Base-by-base conservation (phyloP, 1,140 invertebrate genomes). In the Andricus grossulariae region DNA sequence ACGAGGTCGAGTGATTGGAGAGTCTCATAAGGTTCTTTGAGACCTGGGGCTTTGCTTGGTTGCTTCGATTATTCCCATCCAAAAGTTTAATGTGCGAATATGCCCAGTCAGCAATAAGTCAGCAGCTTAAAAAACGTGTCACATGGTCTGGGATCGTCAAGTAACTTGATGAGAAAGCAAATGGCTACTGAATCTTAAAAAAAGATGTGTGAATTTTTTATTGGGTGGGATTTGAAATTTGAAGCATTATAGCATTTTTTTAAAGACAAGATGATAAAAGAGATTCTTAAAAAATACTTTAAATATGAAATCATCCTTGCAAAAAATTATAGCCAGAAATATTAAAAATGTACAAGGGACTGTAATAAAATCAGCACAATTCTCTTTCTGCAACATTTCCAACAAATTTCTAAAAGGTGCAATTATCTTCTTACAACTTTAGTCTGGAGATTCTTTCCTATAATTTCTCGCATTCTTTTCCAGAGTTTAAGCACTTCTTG, bases 1-100 rank as follows among this genome's bases (percentile, higher is more conserved):
- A 89, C 84, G 87, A 88, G 87, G 85, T 79, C 85, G 86, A 89
- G 83, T 77, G 85, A 88, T 89, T 87, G 85, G 86, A 80, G 83
- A 88, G 81, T 83, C 82, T 78, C 82, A 84, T 84, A 32, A 66
- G 21, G 57, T 66, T 66, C 57, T 32, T 32, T 66, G 16, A 54
- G 18, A 54, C 52, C 57, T 25, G 25, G 25, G 25, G 25, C 18
- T 15, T 50, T 50, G 11, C 49, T 50, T 45, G 49, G 13, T n/a
- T 25, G 18, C 49, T 49, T 70, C 32, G 32, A 71, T 71, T 16
- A 18, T 71, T 71, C n/a, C 18, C 49, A 21, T 16, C 16, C 18
- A 50, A 71, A 50, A 50, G 39, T 50, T 71, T 19, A 50, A n/a
- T 50, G 39, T 49, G 16, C 16, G 12, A 66, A 66, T 32, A 32